Conservation (phyloP, 92 coral and sea anemone species). For the Porites rus region DNA sequence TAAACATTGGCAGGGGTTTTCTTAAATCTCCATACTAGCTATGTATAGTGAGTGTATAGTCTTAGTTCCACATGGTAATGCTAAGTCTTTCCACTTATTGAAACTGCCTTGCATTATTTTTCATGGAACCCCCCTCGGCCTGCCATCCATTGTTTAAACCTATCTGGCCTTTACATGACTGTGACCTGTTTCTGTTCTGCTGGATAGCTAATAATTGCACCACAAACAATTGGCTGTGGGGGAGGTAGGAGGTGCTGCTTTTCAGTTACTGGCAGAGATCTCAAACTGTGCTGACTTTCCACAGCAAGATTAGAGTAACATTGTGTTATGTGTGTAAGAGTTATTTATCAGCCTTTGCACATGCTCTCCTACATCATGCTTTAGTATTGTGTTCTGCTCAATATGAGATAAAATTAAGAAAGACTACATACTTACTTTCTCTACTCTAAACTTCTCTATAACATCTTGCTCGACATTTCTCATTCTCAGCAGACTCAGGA, state of each 20-base stretch:
- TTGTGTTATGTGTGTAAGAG: background rate
- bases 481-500: slow-evolving; percentile 15
- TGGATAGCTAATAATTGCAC: background rate
- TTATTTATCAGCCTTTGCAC: background rate
- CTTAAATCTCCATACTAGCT: slow-evolving; percentile 8
- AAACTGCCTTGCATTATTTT: background rate
- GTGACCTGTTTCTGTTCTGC: slow-evolving; percentile 6
- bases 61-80: background rate
- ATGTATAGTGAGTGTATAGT: background rate
- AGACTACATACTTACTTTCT: slow-evolving; percentile 11
- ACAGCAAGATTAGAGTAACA: background rate
- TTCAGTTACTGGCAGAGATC: background rate
- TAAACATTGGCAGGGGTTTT: slow-evolving; percentile 5
- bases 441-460: slow-evolving; percentile 19
- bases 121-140: background rate
- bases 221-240: slow-evolving; percentile 14
- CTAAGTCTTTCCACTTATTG: background rate
- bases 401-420: background rate
- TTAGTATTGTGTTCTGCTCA: background rate
- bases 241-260: slow-evolving; percentile 7
- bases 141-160: background rate
- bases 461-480: slow-evolving; percentile 12
- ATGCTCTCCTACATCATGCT: slow-evolving; percentile 5
- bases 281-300: background rate
- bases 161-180: slow-evolving; percentile 5